phyloP scores from a whole-genome alignment of 1,140 invertebrate genomes.

The Dolichoris vasculosae region DNA sequence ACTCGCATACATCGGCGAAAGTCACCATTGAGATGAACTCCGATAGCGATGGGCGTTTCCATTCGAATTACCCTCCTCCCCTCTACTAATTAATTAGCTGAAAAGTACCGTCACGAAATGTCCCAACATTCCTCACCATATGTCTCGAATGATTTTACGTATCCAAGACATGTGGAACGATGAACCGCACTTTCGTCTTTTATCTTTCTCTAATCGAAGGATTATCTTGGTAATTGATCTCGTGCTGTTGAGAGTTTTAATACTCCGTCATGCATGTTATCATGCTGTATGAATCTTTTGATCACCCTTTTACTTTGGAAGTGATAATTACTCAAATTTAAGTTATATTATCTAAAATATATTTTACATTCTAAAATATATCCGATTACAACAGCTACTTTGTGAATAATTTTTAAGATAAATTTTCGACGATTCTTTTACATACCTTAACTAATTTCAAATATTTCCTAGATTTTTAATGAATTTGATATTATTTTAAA shows the following conservation, averaged over 20 bases:
- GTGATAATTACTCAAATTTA: background rate
- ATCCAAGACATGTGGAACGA: background rate
- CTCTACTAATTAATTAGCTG: conserved; percentile 34
- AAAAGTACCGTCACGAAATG: conserved; percentile 25
- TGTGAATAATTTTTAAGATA: no score
- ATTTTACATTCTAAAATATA: no score
- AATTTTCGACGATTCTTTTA: no score
- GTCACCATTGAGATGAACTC: conserved; percentile 35
- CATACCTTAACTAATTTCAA: no score
- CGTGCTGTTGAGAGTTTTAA: background rate
- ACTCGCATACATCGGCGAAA: background rate
- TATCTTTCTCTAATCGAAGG: background rate
- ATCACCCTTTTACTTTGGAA: background rate
- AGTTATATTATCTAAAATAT: no score
- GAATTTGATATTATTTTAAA: no score
- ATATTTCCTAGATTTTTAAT: no score
- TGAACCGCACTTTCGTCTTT: background rate
- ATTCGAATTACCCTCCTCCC: background rate
- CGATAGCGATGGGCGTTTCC: conserved; percentile 6
- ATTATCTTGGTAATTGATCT: background rate
- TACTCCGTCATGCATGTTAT: background rate
- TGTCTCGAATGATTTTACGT: background rate
- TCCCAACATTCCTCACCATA: conserved; percentile 14
- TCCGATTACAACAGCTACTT: background rate
- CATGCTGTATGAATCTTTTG: background rate